These are phyloP conservation scores for Patella pellucida DNA, from an alignment of 2,888 invertebrate species.

Conservation along the genomic window DNA sequence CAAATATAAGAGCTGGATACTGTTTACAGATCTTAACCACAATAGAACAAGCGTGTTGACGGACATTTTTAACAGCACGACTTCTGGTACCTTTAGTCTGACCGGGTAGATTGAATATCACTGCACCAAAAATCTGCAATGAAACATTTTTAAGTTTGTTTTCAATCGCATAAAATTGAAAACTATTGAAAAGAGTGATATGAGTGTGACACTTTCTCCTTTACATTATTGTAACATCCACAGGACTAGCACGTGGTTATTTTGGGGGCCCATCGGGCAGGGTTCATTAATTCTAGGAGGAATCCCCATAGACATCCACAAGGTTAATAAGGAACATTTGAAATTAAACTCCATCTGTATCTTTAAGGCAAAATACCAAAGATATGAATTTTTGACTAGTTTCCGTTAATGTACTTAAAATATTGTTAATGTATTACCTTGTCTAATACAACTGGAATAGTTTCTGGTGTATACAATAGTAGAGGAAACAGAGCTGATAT, in stretches of 20 bases:
- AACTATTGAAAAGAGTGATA: too few species aligned
- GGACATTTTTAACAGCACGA: conserved; percentile 85
- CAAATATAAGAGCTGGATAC: conserved; percentile 85
- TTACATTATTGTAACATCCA: too few species aligned
- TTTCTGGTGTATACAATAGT: conserved; percentile 11
- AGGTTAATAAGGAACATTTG: too few species aligned
- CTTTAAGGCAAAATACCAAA: too few species aligned
- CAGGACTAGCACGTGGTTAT: too few species aligned
- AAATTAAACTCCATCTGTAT: too few species aligned
- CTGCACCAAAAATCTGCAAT: conserved; percentile 82
- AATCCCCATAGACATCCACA: too few species aligned
- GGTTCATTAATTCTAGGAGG: too few species aligned
- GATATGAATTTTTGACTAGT: too few species aligned
- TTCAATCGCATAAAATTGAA: background rate
- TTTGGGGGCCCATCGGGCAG: too few species aligned
- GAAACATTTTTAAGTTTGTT: background rate
- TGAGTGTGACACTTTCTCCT: too few species aligned
- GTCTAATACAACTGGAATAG: conserved; percentile 5
- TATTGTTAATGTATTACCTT: background rate
- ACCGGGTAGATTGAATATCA: conserved; percentile 81
- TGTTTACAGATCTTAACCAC: conserved; percentile 91
- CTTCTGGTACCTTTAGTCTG: conserved; percentile 79
- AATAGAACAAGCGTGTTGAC: conserved; percentile 89
- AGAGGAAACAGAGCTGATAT: conserved; percentile 81
- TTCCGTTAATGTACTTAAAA: too few species aligned